Percentiles rank a stretch among this genome's conserved stretches.
These are phyloP conservation scores for Lichenostomus cassidix DNA, from an alignment of 2,113 vertebrate species.

Conservation along the genomic window DNA sequence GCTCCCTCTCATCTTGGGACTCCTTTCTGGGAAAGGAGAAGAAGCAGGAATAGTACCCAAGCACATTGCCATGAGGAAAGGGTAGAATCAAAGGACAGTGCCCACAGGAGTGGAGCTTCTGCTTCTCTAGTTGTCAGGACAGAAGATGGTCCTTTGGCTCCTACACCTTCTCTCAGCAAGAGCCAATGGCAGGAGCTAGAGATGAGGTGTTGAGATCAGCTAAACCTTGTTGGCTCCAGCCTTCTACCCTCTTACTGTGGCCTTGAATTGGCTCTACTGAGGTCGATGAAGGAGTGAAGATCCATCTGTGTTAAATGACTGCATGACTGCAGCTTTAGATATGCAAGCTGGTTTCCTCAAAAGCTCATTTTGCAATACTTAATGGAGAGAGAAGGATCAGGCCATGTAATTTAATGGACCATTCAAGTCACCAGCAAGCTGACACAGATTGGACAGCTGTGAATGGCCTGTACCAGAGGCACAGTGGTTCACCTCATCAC, in stretches of 20 bases:
- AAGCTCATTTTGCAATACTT: neutral
- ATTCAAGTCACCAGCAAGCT: neutral
- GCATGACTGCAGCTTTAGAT: neutral
- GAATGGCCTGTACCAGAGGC: neutral
- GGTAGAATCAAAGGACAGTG: neutral
- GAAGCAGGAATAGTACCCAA: neutral
- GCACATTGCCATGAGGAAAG: neutral
- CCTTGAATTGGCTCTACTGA: neutral
- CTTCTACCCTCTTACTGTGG: neutral
- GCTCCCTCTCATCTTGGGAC: neutral
- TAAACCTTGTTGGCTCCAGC: neutral
- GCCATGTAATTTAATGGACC: neutral
- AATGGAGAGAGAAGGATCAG: neutral
- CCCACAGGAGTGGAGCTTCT: neutral
- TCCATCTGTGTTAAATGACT: neutral
- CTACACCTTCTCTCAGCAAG: neutral
- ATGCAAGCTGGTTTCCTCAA: neutral
- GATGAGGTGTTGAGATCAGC: neutral
- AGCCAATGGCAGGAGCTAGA: neutral
- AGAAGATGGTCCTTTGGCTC: accelerated
- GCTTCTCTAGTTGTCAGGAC: neutral
- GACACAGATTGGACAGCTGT: neutral
- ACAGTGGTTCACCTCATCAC: neutral
- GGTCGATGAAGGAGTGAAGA: neutral
- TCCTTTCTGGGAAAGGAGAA: neutral